A percentile compares a stretch with the other conserved stretches of the same genome.
Conservation (phyloP, 2,888 invertebrate species). For the Aphodius sticticus region DNA sequence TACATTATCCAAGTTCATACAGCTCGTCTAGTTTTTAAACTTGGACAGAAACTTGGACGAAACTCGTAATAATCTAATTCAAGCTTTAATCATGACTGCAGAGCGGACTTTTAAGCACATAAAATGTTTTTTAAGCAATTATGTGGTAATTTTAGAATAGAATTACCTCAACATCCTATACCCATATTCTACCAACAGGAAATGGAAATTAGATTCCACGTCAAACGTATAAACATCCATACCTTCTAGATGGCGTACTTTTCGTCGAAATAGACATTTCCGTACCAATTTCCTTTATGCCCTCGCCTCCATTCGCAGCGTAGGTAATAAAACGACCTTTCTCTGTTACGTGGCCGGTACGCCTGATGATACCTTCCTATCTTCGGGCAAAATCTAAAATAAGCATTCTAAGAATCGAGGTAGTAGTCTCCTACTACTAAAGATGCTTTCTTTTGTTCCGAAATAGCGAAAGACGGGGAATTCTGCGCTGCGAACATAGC, state of each 20-base stretch:
- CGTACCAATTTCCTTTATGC: conserved; percentile 17
- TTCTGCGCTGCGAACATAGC: conserved; percentile 17
- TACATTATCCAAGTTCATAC: no score
- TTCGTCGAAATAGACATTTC: conserved; percentile 9
- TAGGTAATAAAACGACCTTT: conserved; percentile 9
- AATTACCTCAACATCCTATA: background rate
- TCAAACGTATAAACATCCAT: background rate
- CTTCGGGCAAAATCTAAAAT: conserved; percentile 32
- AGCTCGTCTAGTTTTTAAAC: no score
- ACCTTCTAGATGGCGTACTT: conserved; percentile 11
- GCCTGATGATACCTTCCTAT: conserved; percentile 7
- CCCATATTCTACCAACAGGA: background rate
- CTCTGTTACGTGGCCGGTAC: conserved; percentile 7
- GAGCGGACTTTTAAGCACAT: no score
- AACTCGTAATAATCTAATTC: no score
- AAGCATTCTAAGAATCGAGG: conserved; percentile 32
- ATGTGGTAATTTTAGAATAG: background rate
- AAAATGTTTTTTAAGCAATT: no score
- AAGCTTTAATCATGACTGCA: no score
- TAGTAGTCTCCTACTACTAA: conserved; percentile 24
- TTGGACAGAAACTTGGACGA: no score
- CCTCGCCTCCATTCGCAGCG: background rate
- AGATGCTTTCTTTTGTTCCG: background rate
- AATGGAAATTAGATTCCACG: background rate
- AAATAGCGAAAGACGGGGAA: conserved; percentile 7